A percentile compares a stretch with the other conserved stretches of the same genome.
Conservation (phyloP, 2,113 vertebrate species). For the Lepidothrix coronata region DNA sequence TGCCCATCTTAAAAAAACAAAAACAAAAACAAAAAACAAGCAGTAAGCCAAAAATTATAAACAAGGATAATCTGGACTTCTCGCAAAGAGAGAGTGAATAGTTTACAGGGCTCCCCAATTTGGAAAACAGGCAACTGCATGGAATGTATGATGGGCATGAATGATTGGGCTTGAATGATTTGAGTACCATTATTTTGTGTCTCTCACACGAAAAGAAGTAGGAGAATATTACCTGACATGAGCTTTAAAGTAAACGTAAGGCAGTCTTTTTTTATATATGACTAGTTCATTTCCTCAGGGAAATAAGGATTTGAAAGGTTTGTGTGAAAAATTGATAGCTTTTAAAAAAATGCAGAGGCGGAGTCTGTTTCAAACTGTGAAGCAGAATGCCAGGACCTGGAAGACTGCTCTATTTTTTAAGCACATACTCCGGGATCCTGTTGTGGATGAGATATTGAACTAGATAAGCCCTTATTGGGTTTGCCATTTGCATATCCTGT, state of each 20-base stretch:
- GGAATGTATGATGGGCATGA: not conserved
- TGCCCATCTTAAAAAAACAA: not conserved
- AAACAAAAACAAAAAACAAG: not conserved
- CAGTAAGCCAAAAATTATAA: not conserved
- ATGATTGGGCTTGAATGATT: not conserved
- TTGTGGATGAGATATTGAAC: not conserved
- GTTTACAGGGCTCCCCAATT: not conserved
- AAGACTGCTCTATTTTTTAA: not conserved
- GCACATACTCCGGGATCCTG: not conserved
- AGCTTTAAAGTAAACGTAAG: not conserved
- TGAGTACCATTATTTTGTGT: not conserved
- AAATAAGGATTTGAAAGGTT: not conserved
- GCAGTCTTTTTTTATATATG: not conserved
- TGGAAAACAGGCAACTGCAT: not conserved
- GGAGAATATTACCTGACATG: not conserved
- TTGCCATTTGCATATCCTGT: not conserved
- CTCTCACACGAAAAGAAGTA: not conserved
- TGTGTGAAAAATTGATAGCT: not conserved
- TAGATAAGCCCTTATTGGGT: not conserved
- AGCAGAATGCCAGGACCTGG: not conserved
- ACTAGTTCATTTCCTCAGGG: not conserved
- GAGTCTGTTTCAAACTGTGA: not conserved
- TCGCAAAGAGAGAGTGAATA: not conserved
- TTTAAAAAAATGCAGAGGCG: not conserved
- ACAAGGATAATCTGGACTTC: not conserved